Evolutionary conservation across 1,140 invertebrate species (phyloP), one percentile per base, ranked within the genome.

Genomic region (Brevipalpus yothersi): DNA sequence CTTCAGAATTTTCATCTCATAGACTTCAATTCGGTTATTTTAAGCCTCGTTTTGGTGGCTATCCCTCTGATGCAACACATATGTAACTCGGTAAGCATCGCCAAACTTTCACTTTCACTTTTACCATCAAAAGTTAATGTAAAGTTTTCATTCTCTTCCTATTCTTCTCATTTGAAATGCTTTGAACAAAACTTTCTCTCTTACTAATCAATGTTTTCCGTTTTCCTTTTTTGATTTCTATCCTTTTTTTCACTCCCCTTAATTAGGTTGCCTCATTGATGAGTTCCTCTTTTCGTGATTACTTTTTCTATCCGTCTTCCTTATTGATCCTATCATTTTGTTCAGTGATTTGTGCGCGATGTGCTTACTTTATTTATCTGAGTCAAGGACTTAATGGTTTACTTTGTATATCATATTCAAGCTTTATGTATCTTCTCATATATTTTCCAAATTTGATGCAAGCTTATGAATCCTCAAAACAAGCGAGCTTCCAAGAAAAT

Each of bases 1-100:
- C 13, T 75, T n/a, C n/a, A 94, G 90, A 93, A 94, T 74, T 89
- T 92, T 71, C 87, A 95, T 70, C 73, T 94, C 53, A 92, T 96
- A 68, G 88, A 95, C 71, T 79, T 79, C 12, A 81, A 92, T 70
- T 71, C 94, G 31, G 75, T 90, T 39, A 72, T 79, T 62, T 86
- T 94, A 67, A 84, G 93, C 63, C 71, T 81, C 60, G 77, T 86
- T 15, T 75, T 92, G 62, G 74, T 91, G 64, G 77, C 79, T 31
- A 73, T 86, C 62, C 77, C 89, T 68, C 75, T 94, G 54, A 69
- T 90, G 31, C 83, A 84, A 68, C 79, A 76, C 61, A 71, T 81
- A 62, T 67, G 81, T 54, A 74, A 76, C 61, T 54, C 61, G 53
- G 61, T 63, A 54, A 59, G 31, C 31, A 31, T 5, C 31, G 5